phyloP scores from a whole-genome alignment of 2,113 vertebrate species.

The Otolemur garnettii region DNA sequence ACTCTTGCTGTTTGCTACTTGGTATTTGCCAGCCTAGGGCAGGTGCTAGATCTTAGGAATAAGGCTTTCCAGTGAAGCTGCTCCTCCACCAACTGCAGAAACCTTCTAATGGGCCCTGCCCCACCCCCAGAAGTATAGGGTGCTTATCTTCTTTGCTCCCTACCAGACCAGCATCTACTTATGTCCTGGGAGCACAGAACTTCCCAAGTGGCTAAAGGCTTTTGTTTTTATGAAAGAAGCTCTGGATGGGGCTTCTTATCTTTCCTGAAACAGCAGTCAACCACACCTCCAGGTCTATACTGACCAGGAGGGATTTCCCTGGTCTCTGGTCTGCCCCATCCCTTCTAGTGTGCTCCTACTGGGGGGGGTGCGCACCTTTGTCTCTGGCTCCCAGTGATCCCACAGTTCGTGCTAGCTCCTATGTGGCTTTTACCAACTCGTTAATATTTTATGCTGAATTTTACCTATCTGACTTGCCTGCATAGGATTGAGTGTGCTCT shows the following conservation, averaged over 20 bases:
- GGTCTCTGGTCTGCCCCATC: background rate
- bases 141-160: background rate
- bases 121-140: no score
- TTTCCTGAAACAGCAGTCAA: background rate
- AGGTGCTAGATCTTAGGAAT: background rate
- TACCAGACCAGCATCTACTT: background rate
- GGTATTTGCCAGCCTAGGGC: background rate
- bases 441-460: background rate
- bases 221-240: background rate
- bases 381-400: background rate
- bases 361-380: background rate
- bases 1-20: background rate
- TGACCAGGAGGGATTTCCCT: background rate
- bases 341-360: background rate
- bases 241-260: background rate
- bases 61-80: background rate
- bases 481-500: background rate
- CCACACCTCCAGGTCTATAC: background rate
- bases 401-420: background rate
- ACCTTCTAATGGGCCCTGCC: background rate
- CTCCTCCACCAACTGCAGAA: background rate
- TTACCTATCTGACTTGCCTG: background rate
- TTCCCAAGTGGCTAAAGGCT: background rate
- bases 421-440: background rate
- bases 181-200: background rate